Evolutionary conservation across 2,888 invertebrate species (phyloP).

Genomic region (Zele albiditarsus): DNA sequence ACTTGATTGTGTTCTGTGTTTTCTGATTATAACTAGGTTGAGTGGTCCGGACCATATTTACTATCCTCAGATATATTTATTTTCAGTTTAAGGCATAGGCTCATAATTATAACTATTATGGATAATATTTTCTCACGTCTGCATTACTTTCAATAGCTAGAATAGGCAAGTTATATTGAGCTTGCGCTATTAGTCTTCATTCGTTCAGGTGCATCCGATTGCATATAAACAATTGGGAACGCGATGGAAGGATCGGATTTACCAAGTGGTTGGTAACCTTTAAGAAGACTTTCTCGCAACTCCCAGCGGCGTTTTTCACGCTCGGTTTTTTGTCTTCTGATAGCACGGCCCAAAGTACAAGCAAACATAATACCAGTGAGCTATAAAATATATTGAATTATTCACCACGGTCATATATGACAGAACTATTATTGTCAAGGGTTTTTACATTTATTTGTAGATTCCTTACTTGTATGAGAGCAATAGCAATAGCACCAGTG

Average conservation of each 20-base stretch:
- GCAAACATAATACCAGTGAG: slow-evolving; percentile 91
- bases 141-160: background rate
- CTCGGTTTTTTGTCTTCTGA: slow-evolving; percentile 84
- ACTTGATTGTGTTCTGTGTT: background rate
- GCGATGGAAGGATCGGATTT: slow-evolving; percentile 65
- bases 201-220: slow-evolving; percentile 53
- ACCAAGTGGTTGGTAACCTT: slow-evolving; percentile 69
- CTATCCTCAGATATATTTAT: background rate
- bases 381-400: slow-evolving; percentile 72
- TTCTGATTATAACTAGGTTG: background rate
- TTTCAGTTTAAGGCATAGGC: background rate
- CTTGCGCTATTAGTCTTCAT: slow-evolving; percentile 48
- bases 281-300: slow-evolving; percentile 77
- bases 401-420: background rate
- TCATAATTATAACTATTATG: background rate
- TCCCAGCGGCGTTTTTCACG: slow-evolving; percentile 83
- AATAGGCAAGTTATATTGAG: slow-evolving; percentile 22
- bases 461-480: slow-evolving; percentile 82
- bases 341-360: slow-evolving; percentile 89
- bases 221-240: slow-evolving; percentile 67
- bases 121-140: background rate
- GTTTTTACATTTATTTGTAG: background rate
- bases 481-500: slow-evolving; percentile 85
- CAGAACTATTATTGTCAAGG: background rate
- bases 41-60: background rate